Evolutionary conservation across 2,888 invertebrate genomes (phyloP).

Genomic region (Pandemis corylana): DNA sequence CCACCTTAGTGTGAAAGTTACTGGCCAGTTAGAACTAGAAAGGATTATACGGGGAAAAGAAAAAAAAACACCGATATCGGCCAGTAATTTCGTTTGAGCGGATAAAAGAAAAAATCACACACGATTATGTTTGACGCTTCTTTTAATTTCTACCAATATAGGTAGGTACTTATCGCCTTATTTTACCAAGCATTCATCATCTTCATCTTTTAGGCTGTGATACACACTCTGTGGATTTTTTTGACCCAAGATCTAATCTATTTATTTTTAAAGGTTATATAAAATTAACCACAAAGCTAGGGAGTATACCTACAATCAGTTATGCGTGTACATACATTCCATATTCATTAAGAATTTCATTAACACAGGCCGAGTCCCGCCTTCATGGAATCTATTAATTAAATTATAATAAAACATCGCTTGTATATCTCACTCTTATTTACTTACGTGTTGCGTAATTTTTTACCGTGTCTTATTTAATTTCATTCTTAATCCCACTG

Average conservation of each 20-base stretch:
- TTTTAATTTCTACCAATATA: no score
- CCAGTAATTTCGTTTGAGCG: not conserved
- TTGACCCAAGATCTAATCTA: no score
- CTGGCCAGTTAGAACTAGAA: not conserved
- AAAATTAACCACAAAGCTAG: not conserved
- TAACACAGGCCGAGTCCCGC: not conserved
- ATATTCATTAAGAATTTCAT: slow-evolving; percentile 2
- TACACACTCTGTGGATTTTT: no score
- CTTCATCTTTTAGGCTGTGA: no score
- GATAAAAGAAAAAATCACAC: no score
- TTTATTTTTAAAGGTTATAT: not conserved
- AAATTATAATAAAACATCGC: slow-evolving; percentile 17
- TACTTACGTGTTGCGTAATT: slow-evolving; percentile 7
- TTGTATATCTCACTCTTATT: not conserved
- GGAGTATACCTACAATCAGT: not conserved
- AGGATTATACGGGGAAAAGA: not conserved
- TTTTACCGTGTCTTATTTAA: slow-evolving; percentile 9
- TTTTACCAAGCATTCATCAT: no score
- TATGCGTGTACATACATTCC: not conserved
- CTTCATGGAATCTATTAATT: slow-evolving; percentile 10
- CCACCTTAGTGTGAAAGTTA: not conserved
- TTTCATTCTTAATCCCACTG: slow-evolving; percentile 9
- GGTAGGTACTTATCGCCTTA: no score
- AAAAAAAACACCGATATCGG: not conserved
- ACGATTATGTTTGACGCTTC: no score